Conservation (phyloP, 2,797 vertebrate species). For the Karalla daura region DNA sequence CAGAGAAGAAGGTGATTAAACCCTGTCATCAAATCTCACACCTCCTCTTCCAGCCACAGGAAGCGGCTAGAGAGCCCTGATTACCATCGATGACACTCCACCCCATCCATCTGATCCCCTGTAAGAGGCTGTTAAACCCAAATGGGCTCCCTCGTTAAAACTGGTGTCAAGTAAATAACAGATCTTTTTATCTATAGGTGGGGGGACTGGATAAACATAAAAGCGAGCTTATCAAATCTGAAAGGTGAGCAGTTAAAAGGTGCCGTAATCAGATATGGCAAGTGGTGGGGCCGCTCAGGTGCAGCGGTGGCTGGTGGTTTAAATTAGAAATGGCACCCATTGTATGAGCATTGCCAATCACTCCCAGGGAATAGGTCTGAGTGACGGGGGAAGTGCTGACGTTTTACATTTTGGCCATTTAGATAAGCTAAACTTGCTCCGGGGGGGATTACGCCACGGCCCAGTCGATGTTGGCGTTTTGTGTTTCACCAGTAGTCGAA, state of each 20-base stretch:
- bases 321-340: conserved; percentile 5
- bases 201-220: conserved; percentile 60
- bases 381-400: conserved; percentile 18
- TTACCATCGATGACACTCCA: conserved; percentile 74
- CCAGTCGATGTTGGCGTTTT: not conserved
- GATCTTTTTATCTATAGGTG: conserved; percentile 64
- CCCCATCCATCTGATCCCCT: conserved; percentile 70
- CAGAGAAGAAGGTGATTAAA: conserved; percentile 61
- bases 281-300: not conserved
- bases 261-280: conserved; percentile 53
- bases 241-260: conserved; percentile 60
- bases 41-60: conserved; percentile 47
- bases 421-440: not conserved
- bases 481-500: conserved; percentile 11
- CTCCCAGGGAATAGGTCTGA: conserved; percentile 22
- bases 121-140: conserved; percentile 74
- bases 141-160: conserved; percentile 67
- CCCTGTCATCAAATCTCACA: conserved; percentile 57
- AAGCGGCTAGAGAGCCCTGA: conserved; percentile 65
- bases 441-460: conserved; percentile 14
- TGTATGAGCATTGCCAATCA: conserved; percentile 16
- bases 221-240: conserved; percentile 56
- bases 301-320: not conserved
- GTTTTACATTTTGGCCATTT: conserved; percentile 29
- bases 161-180: conserved; percentile 68